Evolutionary conservation across 2,113 vertebrate species (phyloP), one percentile per base, ranked within the genome.

Genomic region (Campylorhamphus procurvoides): DNA sequence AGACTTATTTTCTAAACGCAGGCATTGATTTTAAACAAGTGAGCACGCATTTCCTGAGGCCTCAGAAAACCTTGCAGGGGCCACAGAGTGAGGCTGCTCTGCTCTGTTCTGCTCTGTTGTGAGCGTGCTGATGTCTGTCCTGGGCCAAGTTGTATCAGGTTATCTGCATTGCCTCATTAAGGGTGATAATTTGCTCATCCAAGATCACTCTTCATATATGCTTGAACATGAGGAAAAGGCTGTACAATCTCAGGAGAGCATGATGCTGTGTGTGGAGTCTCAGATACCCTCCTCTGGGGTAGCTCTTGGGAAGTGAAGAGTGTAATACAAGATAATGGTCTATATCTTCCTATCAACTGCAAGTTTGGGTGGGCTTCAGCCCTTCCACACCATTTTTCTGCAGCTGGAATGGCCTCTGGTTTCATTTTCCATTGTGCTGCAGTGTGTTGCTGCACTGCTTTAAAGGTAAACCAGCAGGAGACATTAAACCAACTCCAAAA

Each of bases 51-150:
- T 89, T 93, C 33, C 60, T 87, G 74, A 33, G 40, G 53, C 84
- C 44, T 62, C 49, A 42, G 40, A 52, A 78, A 49, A 64, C 19
- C 25, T 40, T 47, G 4, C 19, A 29, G 0, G 2, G 25, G 62
- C 31, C 42, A 52, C 20, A 28, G n/a, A 24, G 31, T 0, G 1
- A 66, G 28, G 27, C 2, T 66, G 28, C 19, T 58, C 28, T 85
- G 66, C n/a, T 64, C n/a, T 59, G n/a, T 37, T 37, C 2, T 66
- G 28, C 19, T 58, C 28, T 84, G 66, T 8, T 58, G 1, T 29
- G 25, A 56, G 8, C 0, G 0, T 25, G 37, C 24, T 66, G 28
- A 13, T 37, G 24, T n/a, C 59, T 37, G 15, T 1, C 9, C 18
- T 14, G 37, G 28, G 40, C 18, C 25, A 12, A 44, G 20, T 1